phyloP scores from a whole-genome alignment of 2,113 vertebrate species.

The Verasper variegatus region DNA sequence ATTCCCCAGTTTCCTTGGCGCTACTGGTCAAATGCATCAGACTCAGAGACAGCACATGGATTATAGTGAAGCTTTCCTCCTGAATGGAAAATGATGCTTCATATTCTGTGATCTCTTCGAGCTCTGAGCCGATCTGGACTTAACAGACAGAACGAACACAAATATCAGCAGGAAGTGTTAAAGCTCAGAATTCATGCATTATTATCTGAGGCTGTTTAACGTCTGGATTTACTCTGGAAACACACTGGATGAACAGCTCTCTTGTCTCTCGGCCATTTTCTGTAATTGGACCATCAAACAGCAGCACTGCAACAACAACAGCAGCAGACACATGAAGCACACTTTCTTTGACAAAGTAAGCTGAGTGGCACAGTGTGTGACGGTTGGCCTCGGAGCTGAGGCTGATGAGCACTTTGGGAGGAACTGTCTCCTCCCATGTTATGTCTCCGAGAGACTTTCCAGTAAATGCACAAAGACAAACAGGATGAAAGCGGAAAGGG shows the following conservation, averaged over 20 bases:
- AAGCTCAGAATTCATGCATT: constrained; percentile 15
- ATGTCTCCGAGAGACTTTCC: not conserved
- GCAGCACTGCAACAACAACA: constrained; percentile 19
- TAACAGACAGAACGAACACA: constrained; percentile 27
- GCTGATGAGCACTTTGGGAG: constrained; percentile 34
- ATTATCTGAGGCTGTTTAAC: constrained; percentile 33
- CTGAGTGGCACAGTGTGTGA: constrained; percentile 32
- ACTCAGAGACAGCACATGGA: constrained; percentile 26
- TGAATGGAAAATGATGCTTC: constrained; percentile 22
- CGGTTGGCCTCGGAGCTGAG: constrained; percentile 12
- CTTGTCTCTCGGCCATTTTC: constrained; percentile 39
- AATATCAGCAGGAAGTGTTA: constrained; percentile 27
- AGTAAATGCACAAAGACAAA: not conserved
- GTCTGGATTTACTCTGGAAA: constrained; percentile 41
- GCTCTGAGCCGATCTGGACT: constrained; percentile 30
- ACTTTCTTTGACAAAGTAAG: constrained; percentile 33
- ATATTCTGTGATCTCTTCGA: constrained; percentile 22
- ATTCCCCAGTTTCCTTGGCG: constrained; percentile 2
- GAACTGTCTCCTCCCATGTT: constrained; percentile 14
- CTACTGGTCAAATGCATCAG: too few relatives aligned
- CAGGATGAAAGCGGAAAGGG: not conserved
- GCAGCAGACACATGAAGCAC: constrained; percentile 38
- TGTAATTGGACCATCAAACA: constrained; percentile 58
- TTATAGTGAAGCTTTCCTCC: constrained; percentile 6
- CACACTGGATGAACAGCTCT: constrained; percentile 38